Conservation (phyloP, 1,140 invertebrate species). For the Pseudomyrmex flavicornis region DNA sequence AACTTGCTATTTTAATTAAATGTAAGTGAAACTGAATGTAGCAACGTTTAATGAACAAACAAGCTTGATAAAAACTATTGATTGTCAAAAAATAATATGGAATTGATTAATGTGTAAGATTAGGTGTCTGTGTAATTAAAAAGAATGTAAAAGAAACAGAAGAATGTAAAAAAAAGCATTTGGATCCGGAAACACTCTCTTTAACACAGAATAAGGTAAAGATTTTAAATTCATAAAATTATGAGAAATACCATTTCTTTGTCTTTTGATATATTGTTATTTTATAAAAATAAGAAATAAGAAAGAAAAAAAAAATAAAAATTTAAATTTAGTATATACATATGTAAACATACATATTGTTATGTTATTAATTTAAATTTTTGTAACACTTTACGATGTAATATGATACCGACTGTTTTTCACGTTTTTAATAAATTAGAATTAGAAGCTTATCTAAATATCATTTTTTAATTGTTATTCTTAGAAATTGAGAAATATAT, state of each 20-base stretch:
- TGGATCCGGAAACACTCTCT: no score
- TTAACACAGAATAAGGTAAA: no score
- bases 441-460: conserved; percentile 40
- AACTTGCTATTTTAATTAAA: background rate
- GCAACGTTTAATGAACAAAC: background rate
- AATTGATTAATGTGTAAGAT: background rate
- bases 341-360: no score
- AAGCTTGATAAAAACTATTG: background rate
- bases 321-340: no score
- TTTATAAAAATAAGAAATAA: no score
- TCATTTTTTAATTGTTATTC: conserved; percentile 19
- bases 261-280: no score
- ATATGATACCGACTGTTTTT: background rate
- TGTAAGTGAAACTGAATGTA: background rate
- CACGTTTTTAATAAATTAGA: background rate
- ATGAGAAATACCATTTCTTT: no score
- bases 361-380: no score
- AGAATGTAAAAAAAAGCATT: no score
- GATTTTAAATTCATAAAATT: no score
- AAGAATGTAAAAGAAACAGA: no score
- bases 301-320: no score
- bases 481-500: conserved; percentile 6
- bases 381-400: background rate
- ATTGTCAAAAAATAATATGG: background rate
- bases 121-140: background rate